A percentile compares a stretch with the other conserved stretches of the same genome.
Conservation (phyloP, 1,140 invertebrate species). For the Drosophila pseudoananassae region DNA sequence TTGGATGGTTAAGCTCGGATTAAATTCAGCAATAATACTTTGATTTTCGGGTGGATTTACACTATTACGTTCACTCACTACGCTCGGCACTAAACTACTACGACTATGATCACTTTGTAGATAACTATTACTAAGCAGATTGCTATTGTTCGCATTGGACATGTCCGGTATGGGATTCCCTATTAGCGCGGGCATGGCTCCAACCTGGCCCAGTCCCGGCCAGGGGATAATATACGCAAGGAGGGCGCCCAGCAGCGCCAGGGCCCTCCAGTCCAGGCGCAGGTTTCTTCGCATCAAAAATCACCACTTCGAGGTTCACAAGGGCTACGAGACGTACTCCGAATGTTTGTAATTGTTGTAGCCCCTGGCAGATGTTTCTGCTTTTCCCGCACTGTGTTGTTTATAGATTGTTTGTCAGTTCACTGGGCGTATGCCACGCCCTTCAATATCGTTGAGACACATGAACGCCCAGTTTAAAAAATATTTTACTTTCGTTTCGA, state of each 20-base stretch:
- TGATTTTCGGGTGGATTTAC: conserved; percentile 71
- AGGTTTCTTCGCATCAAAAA: conserved; percentile 84
- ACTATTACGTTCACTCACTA: conserved; percentile 66
- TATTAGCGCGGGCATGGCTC: conserved; percentile 69
- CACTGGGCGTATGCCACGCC: conserved; percentile 59
- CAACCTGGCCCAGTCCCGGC: conserved; percentile 56
- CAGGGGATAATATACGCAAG: conserved; percentile 76
- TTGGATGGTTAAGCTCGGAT: conserved; percentile 63
- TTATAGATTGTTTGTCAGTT: conserved; percentile 43
- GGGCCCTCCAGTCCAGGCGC: conserved; percentile 84
- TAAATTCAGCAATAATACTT: conserved; percentile 82
- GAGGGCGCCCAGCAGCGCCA: conserved; percentile 84
- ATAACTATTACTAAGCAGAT: conserved; percentile 62
- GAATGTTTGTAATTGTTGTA: conserved; percentile 28
- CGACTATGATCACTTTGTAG: conserved; percentile 78
- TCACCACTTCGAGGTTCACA: conserved; percentile 63
- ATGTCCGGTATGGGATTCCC: conserved; percentile 29
- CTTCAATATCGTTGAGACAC: conserved; percentile 69
- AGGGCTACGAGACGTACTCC: conserved; percentile 27
- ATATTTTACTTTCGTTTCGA: conserved; percentile 69
- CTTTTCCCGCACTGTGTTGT: conserved; percentile 26
- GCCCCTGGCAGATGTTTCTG: conserved; percentile 12
- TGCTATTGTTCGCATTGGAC: conserved; percentile 38
- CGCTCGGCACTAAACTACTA: conserved; percentile 62
- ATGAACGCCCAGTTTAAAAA: conserved; percentile 59